These are phyloP conservation scores for Clarias magur DNA, from an alignment of 2,113 vertebrate species.

Conservation along the genomic window DNA sequence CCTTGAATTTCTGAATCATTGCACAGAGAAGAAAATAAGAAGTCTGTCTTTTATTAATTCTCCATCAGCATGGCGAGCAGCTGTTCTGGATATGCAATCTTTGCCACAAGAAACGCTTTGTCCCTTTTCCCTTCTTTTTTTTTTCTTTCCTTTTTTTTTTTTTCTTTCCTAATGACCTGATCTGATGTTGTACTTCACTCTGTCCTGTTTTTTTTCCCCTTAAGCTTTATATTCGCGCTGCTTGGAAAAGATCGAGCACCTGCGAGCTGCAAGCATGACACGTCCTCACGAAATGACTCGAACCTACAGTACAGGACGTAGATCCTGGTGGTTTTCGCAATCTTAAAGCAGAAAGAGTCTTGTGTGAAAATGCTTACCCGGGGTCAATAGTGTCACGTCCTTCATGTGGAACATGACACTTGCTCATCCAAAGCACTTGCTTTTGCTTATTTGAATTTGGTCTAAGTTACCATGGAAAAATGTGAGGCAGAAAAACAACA, in stretches of 20 bases:
- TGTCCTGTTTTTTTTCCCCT: background rate
- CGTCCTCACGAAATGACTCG: background rate
- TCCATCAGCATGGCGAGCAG: background rate
- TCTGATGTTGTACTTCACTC: background rate
- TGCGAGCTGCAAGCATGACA: background rate
- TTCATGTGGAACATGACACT: slow-evolving; percentile 41
- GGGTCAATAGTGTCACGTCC: slow-evolving; percentile 36
- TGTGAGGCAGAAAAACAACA: slow-evolving; percentile 69
- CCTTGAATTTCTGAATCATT: slow-evolving; percentile 71
- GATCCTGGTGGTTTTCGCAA: background rate
- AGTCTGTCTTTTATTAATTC: slow-evolving; percentile 54
- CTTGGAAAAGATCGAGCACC: background rate
- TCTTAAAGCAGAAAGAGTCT: slow-evolving; percentile 15
- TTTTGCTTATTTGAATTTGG: slow-evolving; percentile 49
- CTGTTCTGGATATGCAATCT: background rate
- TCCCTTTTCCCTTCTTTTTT: background rate
- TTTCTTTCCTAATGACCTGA: background rate
- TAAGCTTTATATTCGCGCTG: background rate
- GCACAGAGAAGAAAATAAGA: slow-evolving; percentile 60
- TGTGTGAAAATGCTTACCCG: slow-evolving; percentile 1
- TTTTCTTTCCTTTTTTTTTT: background rate
- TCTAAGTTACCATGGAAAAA: slow-evolving; percentile 58
- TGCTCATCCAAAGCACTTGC: slow-evolving; percentile 56
- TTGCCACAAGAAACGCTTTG: background rate
- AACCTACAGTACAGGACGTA: background rate